Evolutionary conservation across 2,888 invertebrate genomes (phyloP).

Genomic region (Adelognathus sp.): DNA sequence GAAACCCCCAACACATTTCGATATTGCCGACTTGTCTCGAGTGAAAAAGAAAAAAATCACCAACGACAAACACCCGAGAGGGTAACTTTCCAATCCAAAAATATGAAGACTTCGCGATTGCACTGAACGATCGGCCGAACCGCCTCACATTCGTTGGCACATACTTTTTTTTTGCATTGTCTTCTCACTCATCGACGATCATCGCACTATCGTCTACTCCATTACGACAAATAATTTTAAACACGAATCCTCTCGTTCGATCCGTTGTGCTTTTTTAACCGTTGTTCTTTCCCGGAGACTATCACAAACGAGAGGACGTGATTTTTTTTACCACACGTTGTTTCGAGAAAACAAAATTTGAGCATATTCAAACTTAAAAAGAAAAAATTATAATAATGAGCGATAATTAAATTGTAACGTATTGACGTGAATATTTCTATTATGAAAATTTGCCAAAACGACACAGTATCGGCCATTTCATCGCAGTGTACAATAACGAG

Average conservation of each 20-base stretch:
- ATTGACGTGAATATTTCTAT: conserved; percentile 19
- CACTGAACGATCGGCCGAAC: conserved; percentile 12
- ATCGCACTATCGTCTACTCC: not conserved
- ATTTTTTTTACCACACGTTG: conserved; percentile 15
- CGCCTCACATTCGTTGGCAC: conserved; percentile 5
- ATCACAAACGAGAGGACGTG: not conserved
- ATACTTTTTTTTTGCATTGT: not conserved
- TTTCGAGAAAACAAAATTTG: conserved; percentile 23
- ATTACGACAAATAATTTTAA: no score
- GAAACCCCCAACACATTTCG: conserved; percentile 72
- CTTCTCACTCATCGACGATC: not conserved
- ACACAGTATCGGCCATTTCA: not conserved
- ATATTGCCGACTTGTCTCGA: conserved; percentile 68
- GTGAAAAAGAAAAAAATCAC: no score
- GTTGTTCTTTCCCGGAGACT: not conserved
- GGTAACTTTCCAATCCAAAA: conserved; percentile 69
- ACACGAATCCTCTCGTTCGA: no score
- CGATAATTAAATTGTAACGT: conserved; percentile 39
- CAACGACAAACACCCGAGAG: conserved; percentile 54
- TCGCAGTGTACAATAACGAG: conserved; percentile 9
- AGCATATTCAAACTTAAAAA: conserved; percentile 24
- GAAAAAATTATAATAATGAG: conserved; percentile 34
- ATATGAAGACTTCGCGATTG: conserved; percentile 41
- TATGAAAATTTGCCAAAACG: not conserved
- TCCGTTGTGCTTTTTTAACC: conserved; percentile 21